Base-by-base conservation (phyloP, 1,140 invertebrate species). In the Zeugodacus cucurbitae region DNA sequence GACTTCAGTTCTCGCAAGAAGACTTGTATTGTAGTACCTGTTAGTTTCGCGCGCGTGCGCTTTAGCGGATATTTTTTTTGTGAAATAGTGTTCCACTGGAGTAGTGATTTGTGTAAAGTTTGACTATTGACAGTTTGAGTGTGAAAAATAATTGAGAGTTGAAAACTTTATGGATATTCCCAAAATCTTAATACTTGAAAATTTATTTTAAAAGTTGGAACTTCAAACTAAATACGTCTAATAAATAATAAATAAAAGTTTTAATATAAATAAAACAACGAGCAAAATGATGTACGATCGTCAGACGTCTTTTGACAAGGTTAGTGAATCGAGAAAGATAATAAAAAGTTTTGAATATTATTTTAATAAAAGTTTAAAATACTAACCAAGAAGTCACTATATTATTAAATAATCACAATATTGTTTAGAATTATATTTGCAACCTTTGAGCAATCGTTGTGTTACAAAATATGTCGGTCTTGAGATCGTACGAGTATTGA, bases 291-390 rank as follows among this genome's bases (percentile, higher is more conserved):
- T 93, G 91, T 92, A 91, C 67, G 90, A 93, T 87, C 90, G 91
- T 85, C 91, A 93, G 90, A 90, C 89, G 87, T 91, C 91, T 82
- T 93, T 93, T 88, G 92, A 93, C 89, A 93, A 93, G 92, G 92
- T 93, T 91, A 74, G 91, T 88, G 37, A 20, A 41, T 14, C 67
- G 22, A 29, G 5, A 26, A 58, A 82, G 54, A 87, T 34, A n/a
- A n/a, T n/a, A n/a, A n/a, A n/a, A n/a, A n/a, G n/a, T n/a, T n/a
- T n/a, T n/a, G n/a, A n/a, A n/a, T n/a, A n/a, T n/a, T n/a, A n/a
- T n/a, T n/a, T n/a, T n/a, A n/a, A n/a, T n/a, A n/a, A n/a, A n/a
- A n/a, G n/a, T n/a, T n/a, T n/a, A n/a, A n/a, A n/a, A n/a, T n/a
- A n/a, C n/a, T n/a, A n/a, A n/a, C n/a, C n/a, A n/a, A n/a, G n/a